These are phyloP conservation scores for Alfaro cultratus DNA, from an alignment of 2,797 vertebrate species.

Conservation along the genomic window DNA sequence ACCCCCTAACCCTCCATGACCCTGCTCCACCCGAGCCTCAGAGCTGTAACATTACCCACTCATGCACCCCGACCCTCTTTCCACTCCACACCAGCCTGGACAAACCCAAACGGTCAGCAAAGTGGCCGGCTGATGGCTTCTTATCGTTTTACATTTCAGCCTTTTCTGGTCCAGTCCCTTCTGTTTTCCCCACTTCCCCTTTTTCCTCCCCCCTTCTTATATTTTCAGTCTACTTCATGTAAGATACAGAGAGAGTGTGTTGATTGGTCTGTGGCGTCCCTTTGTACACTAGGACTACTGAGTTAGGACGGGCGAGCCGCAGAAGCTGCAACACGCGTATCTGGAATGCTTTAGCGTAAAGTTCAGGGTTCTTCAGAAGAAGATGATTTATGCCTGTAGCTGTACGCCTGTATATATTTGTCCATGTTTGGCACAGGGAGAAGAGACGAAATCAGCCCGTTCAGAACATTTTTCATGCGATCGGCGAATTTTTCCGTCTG, in stretches of 20 bases:
- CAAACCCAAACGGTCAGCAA: constrained; percentile 87
- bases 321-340: constrained; percentile 30
- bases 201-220: constrained; percentile 48
- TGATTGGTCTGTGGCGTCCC: constrained; percentile 80
- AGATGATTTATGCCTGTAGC: constrained; percentile 70
- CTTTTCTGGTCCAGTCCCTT: constrained; percentile 11
- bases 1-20: constrained; percentile 41
- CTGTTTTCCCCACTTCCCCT: constrained; percentile 4
- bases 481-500: constrained; percentile 83
- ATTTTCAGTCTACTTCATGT: constrained; percentile 76
- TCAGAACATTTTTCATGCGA: constrained; percentile 85
- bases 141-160: constrained; percentile 36
- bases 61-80: constrained; percentile 21
- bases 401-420: constrained; percentile 68
- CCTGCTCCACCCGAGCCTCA: constrained; percentile 69
- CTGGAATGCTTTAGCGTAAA: constrained; percentile 48
- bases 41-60: constrained; percentile 61
- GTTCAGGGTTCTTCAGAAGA: constrained; percentile 57
- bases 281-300: constrained; percentile 59
- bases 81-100: constrained; percentile 71
- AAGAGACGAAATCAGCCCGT: constrained; percentile 75
- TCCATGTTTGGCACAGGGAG: constrained; percentile 84
- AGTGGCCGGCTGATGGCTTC: constrained; percentile 83
- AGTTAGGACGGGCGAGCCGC: constrained; percentile 21
- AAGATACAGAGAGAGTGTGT: constrained; percentile 77